Evolutionary conservation across 2,113 vertebrate genomes (phyloP).

Genomic region (Syrmaticus mikado): DNA sequence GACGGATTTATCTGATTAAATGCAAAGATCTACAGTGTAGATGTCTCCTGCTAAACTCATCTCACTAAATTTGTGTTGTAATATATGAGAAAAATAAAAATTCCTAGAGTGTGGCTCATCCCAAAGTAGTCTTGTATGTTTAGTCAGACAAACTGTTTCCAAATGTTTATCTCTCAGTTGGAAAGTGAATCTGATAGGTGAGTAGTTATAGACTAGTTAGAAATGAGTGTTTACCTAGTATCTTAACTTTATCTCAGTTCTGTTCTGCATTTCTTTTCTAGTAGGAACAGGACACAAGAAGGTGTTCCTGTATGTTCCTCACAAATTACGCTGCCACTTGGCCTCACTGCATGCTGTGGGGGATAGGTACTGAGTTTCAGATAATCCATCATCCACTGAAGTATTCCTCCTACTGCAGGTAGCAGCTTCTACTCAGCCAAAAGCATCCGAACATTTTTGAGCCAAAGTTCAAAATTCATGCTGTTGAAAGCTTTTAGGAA

Average conservation of each 20-base stretch:
- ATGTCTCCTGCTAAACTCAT: slow-evolving; percentile 50
- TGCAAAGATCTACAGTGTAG: slow-evolving; percentile 25
- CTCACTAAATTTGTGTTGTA: not conserved
- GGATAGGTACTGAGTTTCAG: not conserved
- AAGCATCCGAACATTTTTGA: not conserved
- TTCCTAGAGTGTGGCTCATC: slow-evolving; percentile 21
- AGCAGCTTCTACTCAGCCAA: not conserved
- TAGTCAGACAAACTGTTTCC: slow-evolving; percentile 1
- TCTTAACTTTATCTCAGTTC: not conserved
- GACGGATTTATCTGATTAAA: slow-evolving; percentile 60
- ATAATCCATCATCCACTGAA: not conserved
- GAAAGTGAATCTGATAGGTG: not conserved
- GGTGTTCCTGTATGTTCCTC: not conserved
- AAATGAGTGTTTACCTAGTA: not conserved
- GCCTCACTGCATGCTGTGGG: not conserved
- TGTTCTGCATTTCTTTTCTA: not conserved
- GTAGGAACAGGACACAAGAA: not conserved
- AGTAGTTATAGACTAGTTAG: not conserved
- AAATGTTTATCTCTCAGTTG: not conserved
- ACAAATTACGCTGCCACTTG: not conserved
- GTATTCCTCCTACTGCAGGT: not conserved
- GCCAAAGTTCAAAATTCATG: not conserved
- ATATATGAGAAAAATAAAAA: not conserved
- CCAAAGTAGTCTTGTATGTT: not conserved
- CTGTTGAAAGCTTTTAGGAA: not conserved